Evolutionary conservation across 2,113 vertebrate genomes (phyloP).

Genomic region (Megatriorchis doriae): DNA sequence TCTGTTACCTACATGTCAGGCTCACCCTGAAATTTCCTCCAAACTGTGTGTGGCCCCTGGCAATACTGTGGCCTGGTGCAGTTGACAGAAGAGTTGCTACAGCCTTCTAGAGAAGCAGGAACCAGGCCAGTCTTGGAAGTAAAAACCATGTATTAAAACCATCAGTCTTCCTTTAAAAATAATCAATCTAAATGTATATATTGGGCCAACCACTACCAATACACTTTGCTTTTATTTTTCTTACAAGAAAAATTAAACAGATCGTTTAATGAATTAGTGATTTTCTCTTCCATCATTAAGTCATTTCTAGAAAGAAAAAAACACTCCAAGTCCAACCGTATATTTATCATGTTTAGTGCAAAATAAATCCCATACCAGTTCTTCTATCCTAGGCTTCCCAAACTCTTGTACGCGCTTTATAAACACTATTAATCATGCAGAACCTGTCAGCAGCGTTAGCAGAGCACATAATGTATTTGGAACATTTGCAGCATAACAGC

Average conservation of each 20-base stretch:
- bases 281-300: constrained; percentile 52
- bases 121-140: neutral
- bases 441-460: constrained; percentile 35
- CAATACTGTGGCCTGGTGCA: neutral
- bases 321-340: neutral
- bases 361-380: constrained; percentile 43
- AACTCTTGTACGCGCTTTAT: constrained; percentile 41
- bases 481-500: constrained; percentile 50
- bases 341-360: constrained; percentile 48
- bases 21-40: neutral
- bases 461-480: constrained; percentile 43
- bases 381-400: constrained; percentile 50
- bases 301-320: constrained; percentile 17
- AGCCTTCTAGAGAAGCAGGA: neutral
- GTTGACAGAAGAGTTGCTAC: neutral
- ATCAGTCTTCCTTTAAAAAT: constrained; percentile 23
- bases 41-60: neutral
- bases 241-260: constrained; percentile 36
- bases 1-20: neutral
- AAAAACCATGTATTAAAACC: constrained; percentile 13
- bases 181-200: neutral
- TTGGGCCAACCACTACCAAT: neutral
- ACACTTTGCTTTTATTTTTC: constrained; percentile 16
- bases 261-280: constrained; percentile 49
- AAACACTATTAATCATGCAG: constrained; percentile 52